phyloP scores from a whole-genome alignment of 2,888 invertebrate species.

The Acheta domesticus region DNA sequence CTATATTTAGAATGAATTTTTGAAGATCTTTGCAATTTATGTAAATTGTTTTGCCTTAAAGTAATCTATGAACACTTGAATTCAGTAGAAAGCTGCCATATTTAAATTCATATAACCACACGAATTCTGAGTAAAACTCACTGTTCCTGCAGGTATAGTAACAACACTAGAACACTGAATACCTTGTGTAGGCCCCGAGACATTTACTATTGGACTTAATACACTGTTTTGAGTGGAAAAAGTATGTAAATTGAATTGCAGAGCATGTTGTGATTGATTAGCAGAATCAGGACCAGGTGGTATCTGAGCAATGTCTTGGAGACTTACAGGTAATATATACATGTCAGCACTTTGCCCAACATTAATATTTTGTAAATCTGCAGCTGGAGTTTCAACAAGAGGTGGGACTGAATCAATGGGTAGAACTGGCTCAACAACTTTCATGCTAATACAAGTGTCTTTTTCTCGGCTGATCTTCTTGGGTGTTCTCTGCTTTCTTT shows the following conservation, averaged over 20 bases:
- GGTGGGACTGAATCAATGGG: neutral
- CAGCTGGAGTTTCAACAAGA: conserved; percentile 23
- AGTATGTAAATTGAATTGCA: conserved; percentile 33
- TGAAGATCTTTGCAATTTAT: too few species aligned
- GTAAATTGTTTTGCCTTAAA: too few species aligned
- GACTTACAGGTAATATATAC: conserved; percentile 32
- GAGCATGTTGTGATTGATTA: conserved; percentile 31
- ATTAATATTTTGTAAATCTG: neutral
- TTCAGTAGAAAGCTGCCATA: conserved; percentile 29
- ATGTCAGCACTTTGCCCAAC: conserved; percentile 25
- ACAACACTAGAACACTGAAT: conserved; percentile 30
- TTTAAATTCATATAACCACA: conserved; percentile 32
- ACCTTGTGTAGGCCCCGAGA: conserved; percentile 20
- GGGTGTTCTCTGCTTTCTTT: conserved; percentile 33
- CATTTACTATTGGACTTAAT: conserved; percentile 30
- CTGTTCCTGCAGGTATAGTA: conserved; percentile 28
- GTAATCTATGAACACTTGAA: neutral
- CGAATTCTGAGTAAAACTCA: conserved; percentile 30
- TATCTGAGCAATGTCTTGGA: conserved; percentile 28
- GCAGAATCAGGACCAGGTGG: conserved; percentile 27
- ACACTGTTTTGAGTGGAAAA: conserved; percentile 29
- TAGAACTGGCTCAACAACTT: neutral
- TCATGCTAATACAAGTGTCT: conserved; percentile 22
- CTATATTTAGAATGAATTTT: too few species aligned
- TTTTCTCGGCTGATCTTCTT: conserved; percentile 32